Conservation (phyloP, 2,888 invertebrate genomes). For the Nipponacmea schrenckii region DNA sequence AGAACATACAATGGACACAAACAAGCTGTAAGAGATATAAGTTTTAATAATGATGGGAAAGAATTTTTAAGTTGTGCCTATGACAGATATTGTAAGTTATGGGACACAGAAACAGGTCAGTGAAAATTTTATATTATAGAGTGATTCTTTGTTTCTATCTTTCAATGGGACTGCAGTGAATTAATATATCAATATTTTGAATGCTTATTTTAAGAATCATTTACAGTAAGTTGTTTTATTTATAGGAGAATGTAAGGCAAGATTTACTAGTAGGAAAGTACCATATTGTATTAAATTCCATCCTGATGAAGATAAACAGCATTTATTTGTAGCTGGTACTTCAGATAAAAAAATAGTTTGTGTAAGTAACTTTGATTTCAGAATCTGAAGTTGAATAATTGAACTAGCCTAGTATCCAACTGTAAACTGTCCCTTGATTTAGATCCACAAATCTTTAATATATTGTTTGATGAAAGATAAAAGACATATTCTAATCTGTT, state of each 20-base stretch:
- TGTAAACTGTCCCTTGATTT: too few species aligned
- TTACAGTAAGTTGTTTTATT: background rate
- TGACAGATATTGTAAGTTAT: slow-evolving; percentile 95
- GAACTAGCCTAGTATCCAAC: too few species aligned
- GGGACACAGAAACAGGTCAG: slow-evolving; percentile 98
- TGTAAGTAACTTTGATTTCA: slow-evolving; percentile 73
- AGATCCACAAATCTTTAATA: background rate
- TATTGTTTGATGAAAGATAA: background rate
- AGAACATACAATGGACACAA: slow-evolving; percentile 96
- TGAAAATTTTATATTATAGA: background rate
- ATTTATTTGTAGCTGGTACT: slow-evolving; percentile 97
- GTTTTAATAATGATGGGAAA: slow-evolving; percentile 93
- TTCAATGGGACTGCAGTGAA: too few species aligned
- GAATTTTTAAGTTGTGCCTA: slow-evolving; percentile 94
- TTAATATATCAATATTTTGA: too few species aligned
- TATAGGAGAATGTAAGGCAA: slow-evolving; percentile 69
- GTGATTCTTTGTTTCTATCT: too few species aligned
- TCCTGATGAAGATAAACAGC: slow-evolving; percentile 96
- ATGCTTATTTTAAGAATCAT: too few species aligned
- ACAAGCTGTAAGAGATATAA: slow-evolving; percentile 94
- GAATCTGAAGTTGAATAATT: too few species aligned
- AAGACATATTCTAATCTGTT: too few species aligned
- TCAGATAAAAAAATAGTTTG: slow-evolving; percentile 99
- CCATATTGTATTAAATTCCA: slow-evolving; percentile 98
- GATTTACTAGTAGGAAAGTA: slow-evolving; percentile 93